Evolutionary conservation across 2,888 invertebrate species (phyloP), one percentile per base, ranked within the genome.

Genomic region (Automeris io): DNA sequence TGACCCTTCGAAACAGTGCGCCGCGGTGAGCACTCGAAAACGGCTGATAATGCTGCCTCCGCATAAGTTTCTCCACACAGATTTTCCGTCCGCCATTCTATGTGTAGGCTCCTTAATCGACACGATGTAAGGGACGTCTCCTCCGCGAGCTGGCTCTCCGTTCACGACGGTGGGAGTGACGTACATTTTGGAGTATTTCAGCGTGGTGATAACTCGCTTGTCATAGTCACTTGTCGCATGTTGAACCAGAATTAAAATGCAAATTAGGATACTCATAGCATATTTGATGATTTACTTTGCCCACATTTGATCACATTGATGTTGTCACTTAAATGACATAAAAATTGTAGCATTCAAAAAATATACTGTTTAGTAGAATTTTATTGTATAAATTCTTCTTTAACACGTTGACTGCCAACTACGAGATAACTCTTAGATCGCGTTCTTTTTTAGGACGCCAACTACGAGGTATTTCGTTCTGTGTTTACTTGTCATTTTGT

Each of bases 1-100:
- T 5, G 65, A 45, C 0, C 29, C 39, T 53, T 81, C 81, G 43
- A 82, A 82, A 47, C 80, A 81, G 29, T 82, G 80, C 0, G 79
- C 81, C 0, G 81, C 80, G 1, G 80, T 68, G 0, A 81, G 33
- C 0, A 81, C 68, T 11, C 50, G 63, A 1, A 2, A 3, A 0
- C 33, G n/a, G 3, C 53, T 37, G 6, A 82, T 72, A 2, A 81
- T 82, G 37, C 65, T 73, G 0, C 73, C 80, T 0, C 81, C 79
- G 11, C 81, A 82, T 0, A 79, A 22, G 31, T 70, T 75, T 0
- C 35, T 48, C 79, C 79, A 81, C 0, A 65, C 12, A 0, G 31
- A 12, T 1, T 43, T 42, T 0, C 40, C 24, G 0, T 41, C 39
- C 1, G 44, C 40, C 0, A 57, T 19, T 25, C 16, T 54, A 0